phyloP scores from a whole-genome alignment of 2,113 vertebrate genomes.

The Enhydra lutris region DNA sequence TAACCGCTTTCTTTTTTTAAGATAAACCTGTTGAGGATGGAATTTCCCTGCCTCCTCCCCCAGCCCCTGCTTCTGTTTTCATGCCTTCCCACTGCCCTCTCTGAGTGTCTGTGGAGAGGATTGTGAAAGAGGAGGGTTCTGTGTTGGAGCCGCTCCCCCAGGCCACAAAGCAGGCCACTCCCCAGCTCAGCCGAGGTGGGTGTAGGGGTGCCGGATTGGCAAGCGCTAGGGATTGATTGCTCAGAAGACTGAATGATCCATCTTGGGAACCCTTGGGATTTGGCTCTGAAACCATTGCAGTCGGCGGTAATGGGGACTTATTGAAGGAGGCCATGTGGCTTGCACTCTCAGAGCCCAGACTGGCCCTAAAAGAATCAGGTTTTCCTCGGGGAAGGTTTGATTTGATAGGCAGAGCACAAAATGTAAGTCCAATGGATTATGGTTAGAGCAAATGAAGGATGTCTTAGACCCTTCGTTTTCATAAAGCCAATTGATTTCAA shows the following conservation, averaged over 20 bases:
- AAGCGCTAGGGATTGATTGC: constrained; percentile 70
- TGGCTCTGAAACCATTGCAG: constrained; percentile 62
- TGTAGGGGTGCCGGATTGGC: background rate
- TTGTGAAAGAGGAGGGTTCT: constrained; percentile 31
- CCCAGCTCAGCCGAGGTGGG: constrained; percentile 55
- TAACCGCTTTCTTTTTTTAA: constrained; percentile 55
- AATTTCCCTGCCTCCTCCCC: constrained; percentile 17
- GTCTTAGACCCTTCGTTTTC: constrained; percentile 70
- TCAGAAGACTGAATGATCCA: constrained; percentile 76
- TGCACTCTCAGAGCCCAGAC: constrained; percentile 67
- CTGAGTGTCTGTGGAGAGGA: constrained; percentile 43
- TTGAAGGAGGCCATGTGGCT: constrained; percentile 70
- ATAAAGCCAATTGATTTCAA: constrained; percentile 65
- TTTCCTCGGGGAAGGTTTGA: constrained; percentile 76
- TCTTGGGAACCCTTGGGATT: constrained; percentile 77
- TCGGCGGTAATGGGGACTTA: constrained; percentile 77
- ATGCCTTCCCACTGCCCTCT: constrained; percentile 35
- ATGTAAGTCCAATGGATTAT: constrained; percentile 74
- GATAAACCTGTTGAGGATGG: constrained; percentile 60
- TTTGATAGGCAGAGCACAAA: constrained; percentile 75
- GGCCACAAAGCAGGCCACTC: constrained; percentile 6
- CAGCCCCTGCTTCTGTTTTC: constrained; percentile 25
- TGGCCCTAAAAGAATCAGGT: constrained; percentile 66
- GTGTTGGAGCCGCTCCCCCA: background rate
- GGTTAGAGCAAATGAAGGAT: constrained; percentile 75